These are phyloP conservation scores for Tiliacea aurago DNA, from an alignment of 2,888 invertebrate genomes.

Conservation along the genomic window DNA sequence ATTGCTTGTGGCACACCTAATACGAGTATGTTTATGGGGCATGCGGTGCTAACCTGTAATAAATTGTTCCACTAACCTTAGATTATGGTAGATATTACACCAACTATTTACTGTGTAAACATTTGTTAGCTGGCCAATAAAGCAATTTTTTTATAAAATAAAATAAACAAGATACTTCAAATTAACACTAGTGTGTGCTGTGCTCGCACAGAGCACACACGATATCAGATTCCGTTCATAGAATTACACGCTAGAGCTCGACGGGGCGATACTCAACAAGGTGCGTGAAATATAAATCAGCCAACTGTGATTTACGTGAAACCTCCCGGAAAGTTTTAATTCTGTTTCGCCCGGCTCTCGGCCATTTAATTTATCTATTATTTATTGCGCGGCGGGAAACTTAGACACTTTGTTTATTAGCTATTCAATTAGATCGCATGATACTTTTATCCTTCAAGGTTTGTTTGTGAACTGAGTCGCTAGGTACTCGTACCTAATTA, in stretches of 20 bases:
- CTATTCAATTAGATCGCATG: conserved; percentile 80
- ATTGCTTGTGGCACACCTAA: too few relatives aligned
- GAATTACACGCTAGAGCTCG: conserved; percentile 63
- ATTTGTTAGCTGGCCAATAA: too few relatives aligned
- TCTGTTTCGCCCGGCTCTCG: conserved; percentile 80
- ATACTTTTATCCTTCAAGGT: conserved; percentile 65
- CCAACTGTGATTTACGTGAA: conserved; percentile 85
- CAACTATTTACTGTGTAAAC: too few relatives aligned
- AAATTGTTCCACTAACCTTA: too few relatives aligned
- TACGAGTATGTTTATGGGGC: too few relatives aligned
- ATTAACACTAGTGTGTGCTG: conserved; percentile 20
- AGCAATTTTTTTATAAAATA: too few relatives aligned
- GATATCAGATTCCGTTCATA: conserved; percentile 58
- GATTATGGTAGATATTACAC: too few relatives aligned
- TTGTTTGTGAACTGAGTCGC: conserved; percentile 45
- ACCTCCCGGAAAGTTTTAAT: conserved; percentile 86
- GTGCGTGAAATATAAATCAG: conserved; percentile 88
- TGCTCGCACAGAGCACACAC: conserved; percentile 27
- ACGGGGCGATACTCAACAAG: conserved; percentile 68
- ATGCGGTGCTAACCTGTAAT: too few relatives aligned
- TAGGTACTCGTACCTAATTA: neutral
- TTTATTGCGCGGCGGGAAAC: conserved; percentile 81
- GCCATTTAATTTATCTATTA: conserved; percentile 87
- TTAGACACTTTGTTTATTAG: conserved; percentile 83
- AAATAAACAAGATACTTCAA: neutral